Evolutionary conservation across 1,140 invertebrate species (phyloP), one percentile per base, ranked within the genome.

Genomic region (Eurosta solidaginis): DNA sequence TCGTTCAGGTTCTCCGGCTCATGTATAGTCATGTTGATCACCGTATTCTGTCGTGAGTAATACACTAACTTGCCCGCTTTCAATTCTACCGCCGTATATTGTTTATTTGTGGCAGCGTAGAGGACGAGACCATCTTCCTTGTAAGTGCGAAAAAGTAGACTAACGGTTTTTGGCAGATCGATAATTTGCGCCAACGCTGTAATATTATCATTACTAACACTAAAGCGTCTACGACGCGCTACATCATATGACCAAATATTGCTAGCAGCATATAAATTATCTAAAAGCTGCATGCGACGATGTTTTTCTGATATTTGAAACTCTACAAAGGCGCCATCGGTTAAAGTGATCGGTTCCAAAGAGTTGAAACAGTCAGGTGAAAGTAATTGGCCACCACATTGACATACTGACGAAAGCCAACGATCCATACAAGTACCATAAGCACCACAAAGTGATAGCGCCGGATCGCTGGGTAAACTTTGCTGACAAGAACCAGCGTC

Each of bases 231-330:
- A n/a, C 77, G 79, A 14, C 80, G 77, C n/a, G 42, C 42, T 0
- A 75, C 59, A 14, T 81, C 78, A 17, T 81, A 78, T 9, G 81
- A 80, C 94, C 94, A 96, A 2, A 91, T 84, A 0, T 92, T 94
- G 17, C 91, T 92, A 2, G 93, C 93, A 17, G 90, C 89, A 82
- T 96, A 96, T 20, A 96, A 89, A 50, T 91, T 91, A 49, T 95
- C 94, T 47, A 96, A 84, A 1, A 96, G 88, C 84, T 96, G 95
- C 92, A 96, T 95, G 83, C 96, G 88, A 77, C 92, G 90, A 87
- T 96, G 95, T 84, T 94, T 95, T 82, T 96, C 94, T 0, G 94
- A 94, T 42, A 96, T 92, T 81, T 91, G 90, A 79, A 94, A 96
- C 82, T 95, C 93, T 0, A 98, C 87, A 83, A 92, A 94, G 22